Evolutionary conservation across 2,113 vertebrate species (phyloP).

Genomic region (Dipodomys merriami): DNA sequence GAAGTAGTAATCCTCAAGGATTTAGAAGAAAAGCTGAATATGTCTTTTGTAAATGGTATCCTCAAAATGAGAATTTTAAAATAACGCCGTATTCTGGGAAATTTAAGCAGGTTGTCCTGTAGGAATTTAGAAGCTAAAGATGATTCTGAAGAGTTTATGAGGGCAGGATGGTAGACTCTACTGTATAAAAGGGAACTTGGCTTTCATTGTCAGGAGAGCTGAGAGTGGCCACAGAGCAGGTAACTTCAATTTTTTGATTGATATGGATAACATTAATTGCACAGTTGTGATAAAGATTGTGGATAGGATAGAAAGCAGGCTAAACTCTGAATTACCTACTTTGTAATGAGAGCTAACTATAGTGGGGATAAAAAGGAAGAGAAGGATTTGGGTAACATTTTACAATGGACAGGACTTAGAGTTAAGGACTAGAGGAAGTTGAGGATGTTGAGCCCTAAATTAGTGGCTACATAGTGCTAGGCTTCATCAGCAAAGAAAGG

Average conservation of each 20-base stretch:
- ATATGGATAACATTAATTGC: background rate
- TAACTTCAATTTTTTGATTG: constrained; percentile 38
- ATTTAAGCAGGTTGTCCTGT: constrained; percentile 3
- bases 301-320: background rate
- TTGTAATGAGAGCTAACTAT: background rate
- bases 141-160: constrained; percentile 47
- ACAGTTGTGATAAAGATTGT: background rate
- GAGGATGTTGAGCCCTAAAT: background rate
- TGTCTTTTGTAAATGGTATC: background rate
- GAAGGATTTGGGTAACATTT: background rate
- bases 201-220: constrained; percentile 58
- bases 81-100: constrained; percentile 9
- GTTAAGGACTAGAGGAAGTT: constrained; percentile 9
- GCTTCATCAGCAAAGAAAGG: background rate
- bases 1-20: constrained; percentile 6
- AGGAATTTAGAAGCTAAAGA: constrained; percentile 38
- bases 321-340: background rate
- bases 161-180: constrained; percentile 22
- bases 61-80: constrained; percentile 12
- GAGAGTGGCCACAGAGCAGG: constrained; percentile 10
- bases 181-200: background rate
- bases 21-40: constrained; percentile 10
- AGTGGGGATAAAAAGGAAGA: background rate
- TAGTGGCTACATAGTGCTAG: background rate
- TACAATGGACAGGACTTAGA: background rate